Evolutionary conservation across 2,797 vertebrate species (phyloP).

Genomic region (Hozukius guyotensis): DNA sequence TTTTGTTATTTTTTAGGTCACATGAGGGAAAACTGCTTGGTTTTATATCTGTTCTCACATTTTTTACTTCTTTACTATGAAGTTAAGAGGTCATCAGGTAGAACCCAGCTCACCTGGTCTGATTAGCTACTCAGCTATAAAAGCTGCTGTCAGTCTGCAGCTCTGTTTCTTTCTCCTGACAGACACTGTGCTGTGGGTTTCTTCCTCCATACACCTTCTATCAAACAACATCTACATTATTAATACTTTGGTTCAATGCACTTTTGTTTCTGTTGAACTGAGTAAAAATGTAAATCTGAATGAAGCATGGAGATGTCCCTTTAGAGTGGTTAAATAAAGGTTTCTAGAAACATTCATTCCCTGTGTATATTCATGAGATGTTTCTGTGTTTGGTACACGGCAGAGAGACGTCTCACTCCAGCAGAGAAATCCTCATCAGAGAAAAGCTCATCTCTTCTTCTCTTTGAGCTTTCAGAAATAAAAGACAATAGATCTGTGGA

Average conservation of each 20-base stretch:
- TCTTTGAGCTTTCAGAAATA: conserved; percentile 18
- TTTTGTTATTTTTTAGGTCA: too few species aligned
- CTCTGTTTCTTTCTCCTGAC: background rate
- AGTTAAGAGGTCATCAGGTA: background rate
- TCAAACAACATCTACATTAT: background rate
- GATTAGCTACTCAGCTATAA: too few species aligned
- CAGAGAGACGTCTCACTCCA: background rate
- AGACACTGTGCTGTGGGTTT: too few species aligned
- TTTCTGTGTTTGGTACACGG: background rate
- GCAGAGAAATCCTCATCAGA: conserved; percentile 20
- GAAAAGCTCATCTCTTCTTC: background rate
- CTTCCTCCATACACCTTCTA: background rate
- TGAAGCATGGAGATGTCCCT: background rate
- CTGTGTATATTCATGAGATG: background rate
- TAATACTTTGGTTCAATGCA: background rate
- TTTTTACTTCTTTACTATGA: background rate
- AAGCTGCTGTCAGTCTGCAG: too few species aligned
- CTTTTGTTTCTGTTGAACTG: background rate
- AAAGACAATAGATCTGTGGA: background rate
- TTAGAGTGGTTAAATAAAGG: conserved; percentile 27
- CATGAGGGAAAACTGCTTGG: background rate
- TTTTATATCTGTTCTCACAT: background rate
- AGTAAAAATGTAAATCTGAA: background rate
- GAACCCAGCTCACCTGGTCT: background rate
- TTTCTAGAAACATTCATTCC: background rate